Conservation (phyloP, 1,140 invertebrate genomes). For the Drosophila seguyi region DNA sequence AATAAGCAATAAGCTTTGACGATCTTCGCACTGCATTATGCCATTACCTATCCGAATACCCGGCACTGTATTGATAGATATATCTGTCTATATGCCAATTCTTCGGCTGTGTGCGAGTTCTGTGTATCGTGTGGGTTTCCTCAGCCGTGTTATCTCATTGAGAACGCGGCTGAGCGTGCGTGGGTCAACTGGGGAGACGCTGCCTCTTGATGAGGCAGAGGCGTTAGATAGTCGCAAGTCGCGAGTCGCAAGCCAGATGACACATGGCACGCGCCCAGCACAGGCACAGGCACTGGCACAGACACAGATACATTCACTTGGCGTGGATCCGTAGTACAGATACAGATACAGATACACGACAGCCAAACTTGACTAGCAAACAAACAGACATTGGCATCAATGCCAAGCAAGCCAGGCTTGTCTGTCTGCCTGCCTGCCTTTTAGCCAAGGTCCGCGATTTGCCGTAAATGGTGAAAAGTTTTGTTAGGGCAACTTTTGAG, state of each 20-base stretch:
- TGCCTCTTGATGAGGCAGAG: slow-evolving; percentile 78
- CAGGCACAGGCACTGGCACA: slow-evolving; percentile 35
- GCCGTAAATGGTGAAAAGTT: slow-evolving; percentile 77
- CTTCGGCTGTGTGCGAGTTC: slow-evolving; percentile 33
- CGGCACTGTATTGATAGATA: slow-evolving; percentile 47
- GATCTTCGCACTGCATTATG: slow-evolving; percentile 11
- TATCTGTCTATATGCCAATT: slow-evolving; percentile 74
- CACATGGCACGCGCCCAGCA: slow-evolving; percentile 80
- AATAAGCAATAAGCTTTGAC: neutral
- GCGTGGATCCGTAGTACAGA: slow-evolving; percentile 55
- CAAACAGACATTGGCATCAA: slow-evolving; percentile 60
- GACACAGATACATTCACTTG: slow-evolving; percentile 40
- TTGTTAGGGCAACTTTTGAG: slow-evolving; percentile 77
- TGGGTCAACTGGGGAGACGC: slow-evolving; percentile 72
- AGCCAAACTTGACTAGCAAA: slow-evolving; percentile 44
- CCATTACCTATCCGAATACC: slow-evolving; percentile 25
- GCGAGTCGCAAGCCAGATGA: slow-evolving; percentile 71
- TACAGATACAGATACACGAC: slow-evolving; percentile 38
- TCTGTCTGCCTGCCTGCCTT: slow-evolving; percentile 12
- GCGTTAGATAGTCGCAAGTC: slow-evolving; percentile 80
- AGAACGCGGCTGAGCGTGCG: slow-evolving; percentile 70
- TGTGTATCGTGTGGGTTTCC: slow-evolving; percentile 72
- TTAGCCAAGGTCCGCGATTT: slow-evolving; percentile 69
- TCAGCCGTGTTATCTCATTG: slow-evolving; percentile 68
- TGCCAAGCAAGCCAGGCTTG: slow-evolving; percentile 51